These are phyloP conservation scores for Tokudaia tokunoshimensis DNA, from an alignment of 2,797 vertebrate species.

Conservation along the genomic window DNA sequence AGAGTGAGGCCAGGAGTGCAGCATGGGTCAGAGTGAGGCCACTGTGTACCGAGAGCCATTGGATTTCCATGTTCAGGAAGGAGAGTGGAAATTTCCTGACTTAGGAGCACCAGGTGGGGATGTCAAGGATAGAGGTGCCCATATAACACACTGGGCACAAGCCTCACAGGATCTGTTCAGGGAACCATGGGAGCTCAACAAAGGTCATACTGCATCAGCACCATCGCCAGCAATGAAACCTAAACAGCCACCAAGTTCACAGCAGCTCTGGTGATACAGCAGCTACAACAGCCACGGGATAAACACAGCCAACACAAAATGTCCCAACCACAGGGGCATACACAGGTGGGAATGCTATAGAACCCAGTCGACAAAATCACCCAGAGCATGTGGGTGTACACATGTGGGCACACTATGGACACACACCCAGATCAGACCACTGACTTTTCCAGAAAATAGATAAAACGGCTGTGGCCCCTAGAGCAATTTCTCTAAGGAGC, in stretches of 20 bases:
- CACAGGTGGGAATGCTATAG: background rate
- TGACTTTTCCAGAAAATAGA: background rate
- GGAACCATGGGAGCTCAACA: too few species aligned
- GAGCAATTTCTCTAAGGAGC: background rate
- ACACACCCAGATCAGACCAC: background rate
- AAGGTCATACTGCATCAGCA: background rate
- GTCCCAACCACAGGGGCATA: background rate
- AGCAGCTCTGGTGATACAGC: background rate
- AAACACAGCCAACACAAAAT: background rate
- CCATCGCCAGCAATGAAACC: fast-evolving
- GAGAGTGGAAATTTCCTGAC: conserved; percentile 73
- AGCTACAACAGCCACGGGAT: background rate
- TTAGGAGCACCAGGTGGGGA: background rate
- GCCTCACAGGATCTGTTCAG: background rate
- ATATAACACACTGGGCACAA: conserved; percentile 32
- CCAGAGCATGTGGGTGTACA: background rate
- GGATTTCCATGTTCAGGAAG: conserved; percentile 36
- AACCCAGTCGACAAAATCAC: background rate
- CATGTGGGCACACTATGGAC: fast-evolving
- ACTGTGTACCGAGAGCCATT: conserved; percentile 60
- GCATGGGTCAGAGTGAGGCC: conserved; percentile 57
- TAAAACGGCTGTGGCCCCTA: background rate
- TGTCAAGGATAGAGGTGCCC: conserved; percentile 67
- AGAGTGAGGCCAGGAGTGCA: conserved; percentile 55
- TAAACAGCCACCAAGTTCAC: background rate